Percentiles rank a stretch among this genome's conserved stretches.
Evolutionary conservation across 2,888 invertebrate species (phyloP).

Genomic region (Uloborus plumipes): DNA sequence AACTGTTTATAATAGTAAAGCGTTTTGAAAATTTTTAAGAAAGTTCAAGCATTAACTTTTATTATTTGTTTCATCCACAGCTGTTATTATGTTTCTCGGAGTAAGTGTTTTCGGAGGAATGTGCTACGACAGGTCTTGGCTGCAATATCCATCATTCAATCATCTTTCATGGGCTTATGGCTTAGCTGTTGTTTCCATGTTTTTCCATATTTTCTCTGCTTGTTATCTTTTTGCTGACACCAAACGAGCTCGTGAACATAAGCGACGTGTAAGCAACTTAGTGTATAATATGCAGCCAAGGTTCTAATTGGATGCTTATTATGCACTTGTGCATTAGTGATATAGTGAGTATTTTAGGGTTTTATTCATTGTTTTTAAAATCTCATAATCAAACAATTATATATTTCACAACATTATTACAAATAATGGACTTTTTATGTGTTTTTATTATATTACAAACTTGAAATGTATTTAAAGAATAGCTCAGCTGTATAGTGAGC

Average conservation of each 20-base stretch:
- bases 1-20: neutral
- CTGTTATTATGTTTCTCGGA: slow-evolving; percentile 78
- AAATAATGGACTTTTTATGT: too few species aligned
- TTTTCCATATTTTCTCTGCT: slow-evolving; percentile 65
- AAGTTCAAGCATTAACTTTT: neutral
- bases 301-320: slow-evolving; percentile 48
- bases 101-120: slow-evolving; percentile 89
- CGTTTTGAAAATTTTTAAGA: too few species aligned
- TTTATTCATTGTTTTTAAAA: too few species aligned
- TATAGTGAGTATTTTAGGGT: too few species aligned
- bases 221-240: slow-evolving; percentile 64
- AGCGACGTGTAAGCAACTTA: slow-evolving; percentile 64
- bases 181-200: slow-evolving; percentile 83
- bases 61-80: slow-evolving; percentile 9
- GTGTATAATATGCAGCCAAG: slow-evolving; percentile 67
- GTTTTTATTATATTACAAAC: too few species aligned
- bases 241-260: slow-evolving; percentile 63
- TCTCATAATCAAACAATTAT: too few species aligned
- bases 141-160: slow-evolving; percentile 94
- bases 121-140: slow-evolving; percentile 90
- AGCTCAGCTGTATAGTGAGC: neutral
- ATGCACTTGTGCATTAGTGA: neutral
- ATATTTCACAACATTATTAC: too few species aligned
- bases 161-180: slow-evolving; percentile 95
- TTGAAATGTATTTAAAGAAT: neutral